Conservation (phyloP, 2,797 vertebrate genomes). For the Helarctos malayanus region DNA sequence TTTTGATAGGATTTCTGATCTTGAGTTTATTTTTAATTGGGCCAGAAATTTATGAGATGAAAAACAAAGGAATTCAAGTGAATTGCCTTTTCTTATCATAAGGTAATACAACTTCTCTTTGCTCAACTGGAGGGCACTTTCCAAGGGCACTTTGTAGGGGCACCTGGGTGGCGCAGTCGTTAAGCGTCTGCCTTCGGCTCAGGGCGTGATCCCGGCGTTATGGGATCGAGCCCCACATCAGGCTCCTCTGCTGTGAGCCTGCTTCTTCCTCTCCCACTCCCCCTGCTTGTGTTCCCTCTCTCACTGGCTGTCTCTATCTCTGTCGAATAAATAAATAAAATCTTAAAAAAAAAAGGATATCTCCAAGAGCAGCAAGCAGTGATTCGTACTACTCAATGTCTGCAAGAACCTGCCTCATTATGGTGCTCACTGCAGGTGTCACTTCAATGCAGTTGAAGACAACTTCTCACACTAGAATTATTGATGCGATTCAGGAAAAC, state of each 20-base stretch:
- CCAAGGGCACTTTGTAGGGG: background rate
- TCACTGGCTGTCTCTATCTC: no score
- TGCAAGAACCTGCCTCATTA: background rate
- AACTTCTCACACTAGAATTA: background rate
- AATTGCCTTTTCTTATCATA: background rate
- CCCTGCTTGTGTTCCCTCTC: no score
- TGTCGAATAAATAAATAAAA: no score
- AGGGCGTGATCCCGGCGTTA: no score
- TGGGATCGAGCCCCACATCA: no score
- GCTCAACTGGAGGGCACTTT: background rate
- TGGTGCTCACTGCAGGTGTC: background rate
- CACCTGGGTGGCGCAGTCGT: no score
- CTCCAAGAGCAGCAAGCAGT: background rate
- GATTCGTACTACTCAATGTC: background rate
- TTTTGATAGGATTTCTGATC: background rate
- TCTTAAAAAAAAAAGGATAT: background rate
- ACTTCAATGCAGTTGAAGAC: background rate
- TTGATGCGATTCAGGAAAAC: background rate
- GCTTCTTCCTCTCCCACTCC: no score
- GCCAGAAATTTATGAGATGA: background rate
- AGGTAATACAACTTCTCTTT: background rate
- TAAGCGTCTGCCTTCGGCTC: no score
- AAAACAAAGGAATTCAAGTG: conserved; percentile 41
- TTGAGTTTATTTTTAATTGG: conserved; percentile 57
- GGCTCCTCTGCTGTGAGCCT: no score